Percentiles rank a stretch among this genome's conserved stretches.
phyloP scores from a whole-genome alignment of 1,140 invertebrate genomes.

The Drosophila ohnishii region DNA sequence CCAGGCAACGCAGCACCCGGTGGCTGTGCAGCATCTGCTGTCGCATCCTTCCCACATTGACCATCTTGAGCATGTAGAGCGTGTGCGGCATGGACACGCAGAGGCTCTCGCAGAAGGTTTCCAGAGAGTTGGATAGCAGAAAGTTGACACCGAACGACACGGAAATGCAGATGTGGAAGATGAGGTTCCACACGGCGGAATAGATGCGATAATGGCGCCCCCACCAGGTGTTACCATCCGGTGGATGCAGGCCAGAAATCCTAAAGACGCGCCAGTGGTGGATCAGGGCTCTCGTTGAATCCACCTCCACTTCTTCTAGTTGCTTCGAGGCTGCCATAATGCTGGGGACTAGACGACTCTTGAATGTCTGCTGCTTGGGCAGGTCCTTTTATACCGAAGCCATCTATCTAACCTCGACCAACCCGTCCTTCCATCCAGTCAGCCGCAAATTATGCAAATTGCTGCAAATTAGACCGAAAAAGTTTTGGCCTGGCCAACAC shows the following conservation, averaged over 20 bases:
- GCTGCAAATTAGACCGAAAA: slow-evolving; percentile 47
- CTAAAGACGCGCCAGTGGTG: slow-evolving; percentile 60
- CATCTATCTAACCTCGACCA: neutral
- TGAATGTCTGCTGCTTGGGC: neutral
- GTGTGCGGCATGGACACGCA: slow-evolving; percentile 30
- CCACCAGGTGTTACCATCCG: slow-evolving; percentile 19
- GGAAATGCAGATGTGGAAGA: slow-evolving; percentile 1
- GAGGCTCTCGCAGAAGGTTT: slow-evolving; percentile 57
- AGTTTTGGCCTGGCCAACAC: slow-evolving; percentile 10
- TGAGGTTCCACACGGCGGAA: neutral
- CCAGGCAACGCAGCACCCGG: slow-evolving; percentile 36
- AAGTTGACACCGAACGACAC: slow-evolving; percentile 29
- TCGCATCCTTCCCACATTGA: slow-evolving; percentile 28
- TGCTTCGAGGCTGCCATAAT: neutral
- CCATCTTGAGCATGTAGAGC: slow-evolving; percentile 47
- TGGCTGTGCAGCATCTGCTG: slow-evolving; percentile 28
- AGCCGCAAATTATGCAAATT: slow-evolving; percentile 65
- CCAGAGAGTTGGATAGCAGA: slow-evolving; percentile 12
- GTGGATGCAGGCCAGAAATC: slow-evolving; percentile 39
- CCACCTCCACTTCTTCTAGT: neutral
- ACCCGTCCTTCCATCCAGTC: neutral
- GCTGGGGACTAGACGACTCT: neutral
- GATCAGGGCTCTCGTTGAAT: slow-evolving; percentile 51
- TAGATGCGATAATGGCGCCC: slow-evolving; percentile 48
- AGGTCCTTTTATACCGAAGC: slow-evolving; percentile 50